Evolutionary conservation across 2,113 vertebrate genomes (phyloP), one percentile per base, ranked within the genome.

Genomic region (Pardalotus punctatus): DNA sequence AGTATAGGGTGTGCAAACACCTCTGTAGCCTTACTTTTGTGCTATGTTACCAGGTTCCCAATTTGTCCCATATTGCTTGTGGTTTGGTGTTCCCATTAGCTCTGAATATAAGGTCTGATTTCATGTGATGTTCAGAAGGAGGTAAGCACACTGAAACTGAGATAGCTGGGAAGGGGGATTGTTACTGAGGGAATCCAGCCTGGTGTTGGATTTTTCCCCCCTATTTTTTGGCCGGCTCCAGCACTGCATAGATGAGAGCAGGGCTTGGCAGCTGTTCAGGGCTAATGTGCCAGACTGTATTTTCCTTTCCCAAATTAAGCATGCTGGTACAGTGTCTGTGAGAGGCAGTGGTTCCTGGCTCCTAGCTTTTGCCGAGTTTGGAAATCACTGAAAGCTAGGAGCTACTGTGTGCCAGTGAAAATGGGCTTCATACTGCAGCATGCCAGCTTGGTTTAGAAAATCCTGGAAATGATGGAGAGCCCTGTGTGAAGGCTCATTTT

Each of bases 271-370:
- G 91, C 53, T 10, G 0, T 25, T 94, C 72, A 48, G 43, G 56
- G 86, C 73, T 94, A 92, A 92, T 88, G 93, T 94, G 96, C 91
- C 91, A 95, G 95, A 95, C 95, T 96, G 66, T 95, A 71, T 97
- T 97, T 97, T 94, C 72, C 91, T 93, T 96, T 94, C 91, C 88
- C 86, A 95, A 94, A 96, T 95, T 93, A 94, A 96, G 91, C 88
- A 92, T 94, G 93, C 94, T 92, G 90, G 94, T 96, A 67, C 80
- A 7, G 29, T 93, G 93, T 92, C 93, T 97, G 88, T 4, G 20
- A 96, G 91, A 95, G 88, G 93, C 67, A 40, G 83, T 74, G n/a
- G 86, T 81, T 96, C 45, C 80, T 97, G 91, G 91, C 82, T 95
- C 48, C 69, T n/a, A 60, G 69, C 70, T 92, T 93, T 88, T 81